These are phyloP conservation scores for Prionailurus bengalensis DNA, from an alignment of 2,113 vertebrate genomes.

Conservation along the genomic window DNA sequence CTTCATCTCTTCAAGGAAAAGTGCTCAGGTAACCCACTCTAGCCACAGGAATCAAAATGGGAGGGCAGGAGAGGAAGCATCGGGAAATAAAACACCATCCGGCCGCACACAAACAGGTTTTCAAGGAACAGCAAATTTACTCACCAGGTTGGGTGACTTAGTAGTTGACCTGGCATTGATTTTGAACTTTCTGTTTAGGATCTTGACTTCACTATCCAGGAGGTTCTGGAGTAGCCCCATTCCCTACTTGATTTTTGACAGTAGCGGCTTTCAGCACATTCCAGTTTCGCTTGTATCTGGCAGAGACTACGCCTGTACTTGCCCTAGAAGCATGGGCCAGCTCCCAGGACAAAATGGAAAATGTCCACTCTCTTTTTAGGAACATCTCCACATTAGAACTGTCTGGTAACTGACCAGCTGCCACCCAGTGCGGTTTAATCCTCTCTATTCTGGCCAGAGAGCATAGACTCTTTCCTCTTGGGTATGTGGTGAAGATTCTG, in stretches of 20 bases:
- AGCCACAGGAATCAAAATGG: background rate
- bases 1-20: conserved; percentile 12
- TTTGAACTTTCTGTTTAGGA: background rate
- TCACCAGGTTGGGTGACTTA: background rate
- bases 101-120: background rate
- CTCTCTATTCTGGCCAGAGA: conserved; percentile 82
- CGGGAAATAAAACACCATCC: background rate
- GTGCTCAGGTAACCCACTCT: background rate
- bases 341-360: conserved; percentile 67
- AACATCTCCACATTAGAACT: conserved; percentile 83
- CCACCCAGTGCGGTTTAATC: conserved; percentile 85
- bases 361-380: conserved; percentile 78
- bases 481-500: conserved; percentile 76
- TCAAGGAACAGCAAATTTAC: background rate
- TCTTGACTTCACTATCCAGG: background rate
- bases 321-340: background rate
- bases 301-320: conserved; percentile 23
- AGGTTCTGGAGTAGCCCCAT: background rate
- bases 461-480: conserved; percentile 78
- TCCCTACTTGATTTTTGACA: conserved; percentile 37
- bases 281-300: conserved; percentile 58
- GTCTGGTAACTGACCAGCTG: conserved; percentile 87
- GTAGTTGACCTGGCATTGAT: conserved; percentile 35
- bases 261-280: conserved; percentile 35
- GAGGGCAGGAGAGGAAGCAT: background rate